Evolutionary conservation across 2,888 invertebrate genomes (phyloP), one percentile per base, ranked within the genome.

Genomic region (Sicus ferrugineus): DNA sequence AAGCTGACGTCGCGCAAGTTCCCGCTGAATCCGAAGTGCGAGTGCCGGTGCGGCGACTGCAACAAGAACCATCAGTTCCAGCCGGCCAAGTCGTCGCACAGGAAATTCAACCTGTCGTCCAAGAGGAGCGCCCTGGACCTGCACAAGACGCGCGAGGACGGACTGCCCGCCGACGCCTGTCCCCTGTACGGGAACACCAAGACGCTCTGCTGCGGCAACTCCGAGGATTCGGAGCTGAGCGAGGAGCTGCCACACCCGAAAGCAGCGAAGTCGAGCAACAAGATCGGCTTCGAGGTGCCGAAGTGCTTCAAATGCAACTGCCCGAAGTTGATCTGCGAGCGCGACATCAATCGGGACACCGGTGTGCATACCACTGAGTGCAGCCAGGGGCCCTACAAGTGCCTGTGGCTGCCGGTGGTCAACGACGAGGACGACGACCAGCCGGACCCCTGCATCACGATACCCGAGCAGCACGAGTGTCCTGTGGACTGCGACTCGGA

Each of bases 371-470:
- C 68, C n/a, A 75, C 76, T 0, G 82, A 81, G 21, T 82, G 82
- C 30, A 78, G 82, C 16, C 81, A 80, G 70, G 82, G 81, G 16
- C 79, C 83, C 3, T 81, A 76, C 66, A 75, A 79, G 67, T 82
- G 83, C 46, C 77, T 76, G 23, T 81, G 81, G 81, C 73, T 77
- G 34, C 79, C 80, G 4, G 16, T 78, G 19, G n/a, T n/a, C n/a
- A n/a, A n/a, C n/a, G 77, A 82, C 58, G 69, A 77, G 0, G 50
- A 74, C 21, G 74, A 79, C 46, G 56, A 74, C 16, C 48, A 62
- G 3, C 73, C 71, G 3, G 38, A 61, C 7, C 71, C 77, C 7
- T 74, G 76, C 2, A 52, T 70, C 0, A 62, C 70, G 38, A 76
- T 78, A 16, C 77, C 76, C 70, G 74, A 76, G 67, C 72, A 77